Evolutionary conservation across 2,113 vertebrate genomes (phyloP).

Genomic region (human): GRCh38 chr18:53700501-53701000

Average conservation of each 20-base stretch:
- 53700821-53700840: neutral
- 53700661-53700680: neutral
- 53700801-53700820: neutral
- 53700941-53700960: neutral
- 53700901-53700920: neutral
- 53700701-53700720: neutral
- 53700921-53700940: neutral
- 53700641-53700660: neutral
- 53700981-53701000: neutral
- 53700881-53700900: neutral
- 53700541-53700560: neutral
- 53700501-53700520: neutral
- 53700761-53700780: neutral
- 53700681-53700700: neutral
- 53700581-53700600: neutral
- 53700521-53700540: neutral
- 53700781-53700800: neutral
- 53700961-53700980: neutral
- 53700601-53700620: neutral
- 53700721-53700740: neutral
- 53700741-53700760: neutral
- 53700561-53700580: neutral
- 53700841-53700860: neutral
- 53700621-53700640: neutral
- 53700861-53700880: neutral